Conservation (phyloP, 2,797 vertebrate genomes). For the Megaceryle alcyon region DNA sequence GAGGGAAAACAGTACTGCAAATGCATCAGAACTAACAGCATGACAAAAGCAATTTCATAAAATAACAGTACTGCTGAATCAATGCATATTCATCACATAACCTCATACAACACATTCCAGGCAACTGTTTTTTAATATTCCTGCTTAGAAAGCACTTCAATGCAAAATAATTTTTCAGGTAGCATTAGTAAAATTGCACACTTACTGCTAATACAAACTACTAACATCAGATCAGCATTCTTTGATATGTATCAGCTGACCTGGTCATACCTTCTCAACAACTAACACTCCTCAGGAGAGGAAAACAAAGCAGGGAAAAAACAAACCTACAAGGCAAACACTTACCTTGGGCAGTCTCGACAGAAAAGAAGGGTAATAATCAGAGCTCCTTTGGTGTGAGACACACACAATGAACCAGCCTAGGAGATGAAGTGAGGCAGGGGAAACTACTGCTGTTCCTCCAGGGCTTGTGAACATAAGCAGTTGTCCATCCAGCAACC, state of each 20-base stretch:
- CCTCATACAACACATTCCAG: neutral
- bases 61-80: neutral
- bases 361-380: neutral
- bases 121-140: neutral
- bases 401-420: neutral
- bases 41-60: neutral
- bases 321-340: neutral
- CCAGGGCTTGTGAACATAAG: neutral
- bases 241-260: neutral
- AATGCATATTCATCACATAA: neutral
- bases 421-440: neutral
- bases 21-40: neutral
- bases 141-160: neutral
- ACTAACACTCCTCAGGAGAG: neutral
- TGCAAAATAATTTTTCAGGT: neutral
- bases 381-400: neutral
- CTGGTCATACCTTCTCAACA: neutral
- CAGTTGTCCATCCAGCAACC: neutral
- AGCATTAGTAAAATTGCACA: neutral
- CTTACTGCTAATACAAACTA: neutral
- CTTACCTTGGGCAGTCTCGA: neutral
- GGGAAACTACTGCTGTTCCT: neutral
- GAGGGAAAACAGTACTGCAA: neutral
- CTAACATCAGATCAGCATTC: neutral
- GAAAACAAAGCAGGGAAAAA: neutral